Base-by-base conservation (phyloP, 2,888 invertebrate species). In the Harpalus rufipes region DNA sequence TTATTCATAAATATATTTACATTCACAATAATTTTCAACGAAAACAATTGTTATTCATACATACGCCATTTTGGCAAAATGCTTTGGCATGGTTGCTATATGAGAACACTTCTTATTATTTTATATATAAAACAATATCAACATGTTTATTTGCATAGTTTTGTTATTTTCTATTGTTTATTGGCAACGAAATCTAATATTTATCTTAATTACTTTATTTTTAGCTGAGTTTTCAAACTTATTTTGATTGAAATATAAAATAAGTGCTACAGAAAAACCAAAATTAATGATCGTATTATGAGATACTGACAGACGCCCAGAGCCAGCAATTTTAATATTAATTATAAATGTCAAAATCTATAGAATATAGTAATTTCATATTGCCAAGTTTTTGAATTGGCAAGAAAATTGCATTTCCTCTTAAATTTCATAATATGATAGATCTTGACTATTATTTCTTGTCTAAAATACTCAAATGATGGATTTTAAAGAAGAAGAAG, bases 151-250 rank as follows among this genome's bases (percentile, higher is more conserved):
- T 25, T 25, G 32, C 21, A 65, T 32, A 25, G 61, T 63, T 63
- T 63, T 16, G 65, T 65, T 65, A 39, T 65, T 65, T 65, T 25
- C 25, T 25, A 25, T 25, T 65, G 65, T 25, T 8, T 65, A 65
- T 65, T 65, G 65, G 65, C 65, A 65, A 6, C 5, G n/a, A 12
- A 65, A 61, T 8, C 25, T 32, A 65, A 65, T 65, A 65, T 65
- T 65, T 65, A 65, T 65, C 65, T 65, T 65, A 65, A 65, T 65
- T 65, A n/a, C 10, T 65, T 32, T 65, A 65, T 65, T n/a, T 65
- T 32, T 65, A 65, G 32, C 32, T 12, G 32, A 65, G 32, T 32
- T 65, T 32, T n/a, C 6, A 65, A 65, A 65, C 32, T 65, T 25
- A 65, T 65, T 65, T 39, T 65, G 65, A 65, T 65, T 65, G 65